Evolutionary conservation across 2,888 invertebrate species (phyloP).

Genomic region (Ormyrus pomaceus): DNA sequence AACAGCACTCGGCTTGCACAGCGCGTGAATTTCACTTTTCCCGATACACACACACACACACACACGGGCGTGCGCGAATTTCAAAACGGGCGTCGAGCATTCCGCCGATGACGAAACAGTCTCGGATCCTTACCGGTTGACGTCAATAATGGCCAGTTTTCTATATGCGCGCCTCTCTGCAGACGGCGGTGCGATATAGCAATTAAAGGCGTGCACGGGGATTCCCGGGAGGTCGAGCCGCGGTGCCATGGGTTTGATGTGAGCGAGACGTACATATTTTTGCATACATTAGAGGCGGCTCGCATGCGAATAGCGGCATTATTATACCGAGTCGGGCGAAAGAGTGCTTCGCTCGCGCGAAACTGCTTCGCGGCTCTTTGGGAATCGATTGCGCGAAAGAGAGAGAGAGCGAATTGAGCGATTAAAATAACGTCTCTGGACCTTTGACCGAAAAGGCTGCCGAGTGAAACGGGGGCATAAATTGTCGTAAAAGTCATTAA

Average conservation of each 20-base stretch:
- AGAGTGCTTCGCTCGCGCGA: neutral
- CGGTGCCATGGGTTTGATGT: constrained; percentile 19
- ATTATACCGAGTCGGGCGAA: constrained; percentile 12
- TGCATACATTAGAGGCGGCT: constrained; percentile 26
- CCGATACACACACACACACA: neutral
- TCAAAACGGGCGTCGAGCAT: constrained; percentile 31
- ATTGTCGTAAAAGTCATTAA: too few species aligned
- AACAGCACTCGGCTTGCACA: too few species aligned
- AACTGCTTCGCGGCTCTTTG: too few species aligned
- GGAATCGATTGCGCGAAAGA: neutral
- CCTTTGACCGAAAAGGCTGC: neutral
- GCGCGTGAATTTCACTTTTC: constrained; percentile 14
- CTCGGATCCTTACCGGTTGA: constrained; percentile 18
- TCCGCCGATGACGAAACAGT: constrained; percentile 25
- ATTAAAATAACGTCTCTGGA: neutral
- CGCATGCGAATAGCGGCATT: constrained; percentile 41
- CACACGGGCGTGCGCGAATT: constrained; percentile 8
- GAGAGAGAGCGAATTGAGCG: constrained; percentile 12
- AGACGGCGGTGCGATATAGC: neutral
- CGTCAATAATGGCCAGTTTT: constrained; percentile 48
- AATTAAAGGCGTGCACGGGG: constrained; percentile 1
- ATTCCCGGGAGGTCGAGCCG: constrained; percentile 29
- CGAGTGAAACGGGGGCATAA: too few species aligned
- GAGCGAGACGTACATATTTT: constrained; percentile 39
- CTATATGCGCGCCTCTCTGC: neutral